Base-by-base conservation (phyloP, 2,113 vertebrate genomes). In the Nasalis larvatus region DNA sequence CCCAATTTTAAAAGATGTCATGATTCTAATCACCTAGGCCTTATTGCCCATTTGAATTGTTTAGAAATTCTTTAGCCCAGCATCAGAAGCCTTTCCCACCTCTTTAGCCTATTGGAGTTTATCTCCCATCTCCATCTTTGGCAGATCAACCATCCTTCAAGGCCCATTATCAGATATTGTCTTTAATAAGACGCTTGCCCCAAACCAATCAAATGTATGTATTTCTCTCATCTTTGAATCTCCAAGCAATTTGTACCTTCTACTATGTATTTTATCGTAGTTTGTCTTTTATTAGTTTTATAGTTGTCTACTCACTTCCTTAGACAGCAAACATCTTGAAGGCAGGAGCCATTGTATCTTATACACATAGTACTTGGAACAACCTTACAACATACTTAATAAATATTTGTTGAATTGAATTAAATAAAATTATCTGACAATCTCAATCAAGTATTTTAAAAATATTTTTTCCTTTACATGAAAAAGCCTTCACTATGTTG, bases 391-490 rank as follows among this genome's bases (percentile, higher is more conserved):
- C 27, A 42, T 85, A 52, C 27, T 78, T 40, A 58, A 25, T 76
- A 69, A 77, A 25, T 94, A 37, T 80, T 68, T 84, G 73, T 71
- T 60, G 37, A 88, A 74, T 66, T 83, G 49, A 89, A 68, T 83
- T 68, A 87, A 84, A 76, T 96, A 32, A 69, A 89, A 69, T 69
- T 91, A 60, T 88, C 42, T 80, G 93, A 63, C 32, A 82, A 56
- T 81, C 27, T 49, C 54, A 86, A 4, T 47, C 30, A 60, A 76
- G 13, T 69, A 42, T 66, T 81, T 95, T 86, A 47, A 47, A 89
- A 60, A n/a, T 63, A 58, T 68, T 89, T 86, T 83, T 74, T 42
- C 42, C 82, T 47, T 14, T 63, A 54, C 3, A 40, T 90, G 25
- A 82, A 90, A 68, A n/a, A 95, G 21, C 30, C 88, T 73, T 92